Conservation (phyloP, 2,113 vertebrate species). For the Microcebus jonahi region DNA sequence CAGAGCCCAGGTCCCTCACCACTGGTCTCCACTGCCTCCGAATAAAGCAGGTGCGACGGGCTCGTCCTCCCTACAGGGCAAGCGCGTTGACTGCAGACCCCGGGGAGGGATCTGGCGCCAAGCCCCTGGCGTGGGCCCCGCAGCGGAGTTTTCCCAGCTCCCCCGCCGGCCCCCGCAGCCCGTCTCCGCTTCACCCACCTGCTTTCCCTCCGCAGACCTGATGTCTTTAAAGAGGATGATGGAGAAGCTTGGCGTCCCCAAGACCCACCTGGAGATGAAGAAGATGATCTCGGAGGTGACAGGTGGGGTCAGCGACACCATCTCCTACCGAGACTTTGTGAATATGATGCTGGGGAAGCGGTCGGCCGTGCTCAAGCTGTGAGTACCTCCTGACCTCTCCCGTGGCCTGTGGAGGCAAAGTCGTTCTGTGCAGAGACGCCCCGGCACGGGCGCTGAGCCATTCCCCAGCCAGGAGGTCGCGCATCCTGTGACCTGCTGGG, state of each 20-base stretch:
- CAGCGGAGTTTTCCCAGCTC: no score
- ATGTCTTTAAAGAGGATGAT: constrained; percentile 99
- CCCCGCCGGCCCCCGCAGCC: neutral
- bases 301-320: constrained; percentile 92
- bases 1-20: neutral
- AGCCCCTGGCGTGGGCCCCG: no score
- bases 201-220: constrained; percentile 86
- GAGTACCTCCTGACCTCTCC: constrained; percentile 81
- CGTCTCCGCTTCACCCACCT: neutral
- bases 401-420: neutral
- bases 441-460: neutral
- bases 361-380: constrained; percentile 97
- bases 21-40: neutral
- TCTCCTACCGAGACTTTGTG: constrained; percentile 97
- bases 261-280: constrained; percentile 97
- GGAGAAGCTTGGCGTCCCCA: constrained; percentile 97
- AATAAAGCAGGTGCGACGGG: neutral
- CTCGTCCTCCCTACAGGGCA: neutral
- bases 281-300: constrained; percentile 99
- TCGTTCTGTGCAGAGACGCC: neutral
- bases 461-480: neutral
- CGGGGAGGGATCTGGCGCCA: neutral
- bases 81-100: neutral
- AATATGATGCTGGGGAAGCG: constrained; percentile 98
- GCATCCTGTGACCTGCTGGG: neutral